Base-by-base conservation (phyloP, 2,797 vertebrate genomes). In the Halcyon chelicuti region DNA sequence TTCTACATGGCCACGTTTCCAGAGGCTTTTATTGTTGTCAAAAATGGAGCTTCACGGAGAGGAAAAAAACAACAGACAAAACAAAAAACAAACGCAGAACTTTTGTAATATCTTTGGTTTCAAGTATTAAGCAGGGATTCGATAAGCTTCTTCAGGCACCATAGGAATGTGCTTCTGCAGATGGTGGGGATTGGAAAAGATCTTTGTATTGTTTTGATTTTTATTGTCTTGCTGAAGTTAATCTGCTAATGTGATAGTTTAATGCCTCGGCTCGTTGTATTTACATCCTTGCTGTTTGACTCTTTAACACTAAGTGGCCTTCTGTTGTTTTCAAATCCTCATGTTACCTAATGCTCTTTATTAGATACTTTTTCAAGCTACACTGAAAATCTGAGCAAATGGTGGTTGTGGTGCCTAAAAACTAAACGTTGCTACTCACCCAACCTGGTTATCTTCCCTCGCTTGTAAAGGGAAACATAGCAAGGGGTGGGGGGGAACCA, bases 211-310 rank as follows among this genome's bases (percentile, higher is more conserved):
- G 61, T 67, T 94, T 94, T 87, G 42, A 26, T 82, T 91, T 74
- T 91, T 82, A 49, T 79, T 94, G 67, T 89, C 44, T 83, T 66
- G 47, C 57, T 86, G 71, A 71, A 94, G 60, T 82, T 74, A 66
- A 29, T 73, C 40, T 82, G n/a, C 25, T 71, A 29, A 79, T 18
- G 29, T 33, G 21, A 54, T 57, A 57, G 44, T 76, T 82, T 42
- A 58, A 28, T 58, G 26, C 63, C 70, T 54, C 9, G 9, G 52
- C 25, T 96, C 14, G 15, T 35, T 33, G 49, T 86, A 39, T 86
- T 91, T 93, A 25, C 51, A 67, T 77, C 57, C 4, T 83, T 77
- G 52, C 37, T 82, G 23, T 86, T 89, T 63, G 40, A 76, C 42
- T 58, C n/a, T 63, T 22, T 65, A 67, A 58, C 23, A 17, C 5